Percentiles rank a stretch among this genome's conserved stretches.
Evolutionary conservation across 2,888 invertebrate species (phyloP).

Genomic region (Philonicus albiceps): DNA sequence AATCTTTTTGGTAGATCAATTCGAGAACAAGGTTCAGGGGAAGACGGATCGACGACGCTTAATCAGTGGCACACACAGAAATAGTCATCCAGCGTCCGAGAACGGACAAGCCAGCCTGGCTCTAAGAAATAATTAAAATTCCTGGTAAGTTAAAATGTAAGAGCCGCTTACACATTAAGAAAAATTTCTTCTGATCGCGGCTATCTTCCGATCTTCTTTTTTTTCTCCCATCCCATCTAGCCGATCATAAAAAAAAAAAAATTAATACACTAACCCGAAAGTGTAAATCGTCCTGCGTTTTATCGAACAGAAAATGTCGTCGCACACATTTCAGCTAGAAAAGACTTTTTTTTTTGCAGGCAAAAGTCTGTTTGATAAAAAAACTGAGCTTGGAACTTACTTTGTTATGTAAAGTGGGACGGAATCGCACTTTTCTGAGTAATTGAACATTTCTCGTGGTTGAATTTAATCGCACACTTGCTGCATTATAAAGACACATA

Average conservation of each 20-base stretch:
- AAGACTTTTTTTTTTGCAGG: background rate
- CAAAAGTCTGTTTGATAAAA: background rate
- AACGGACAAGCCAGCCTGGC: background rate
- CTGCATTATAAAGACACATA: background rate
- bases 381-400: background rate
- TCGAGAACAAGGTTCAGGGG: slow-evolving; percentile 16
- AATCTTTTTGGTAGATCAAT: slow-evolving; percentile 17
- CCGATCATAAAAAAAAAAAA: background rate
- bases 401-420: background rate
- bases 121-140: slow-evolving; percentile 39
- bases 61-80: slow-evolving; percentile 38
- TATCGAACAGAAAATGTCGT: background rate
- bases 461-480: background rate
- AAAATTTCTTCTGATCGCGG: background rate
- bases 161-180: background rate
- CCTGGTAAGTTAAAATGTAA: slow-evolving; percentile 13
- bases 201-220: slow-evolving; percentile 17
- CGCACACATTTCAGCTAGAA: background rate
- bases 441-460: background rate
- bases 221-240: background rate
- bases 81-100: background rate
- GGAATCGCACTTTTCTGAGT: background rate
- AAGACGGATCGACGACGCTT: slow-evolving; percentile 26
- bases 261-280: background rate
- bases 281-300: background rate